phyloP scores from a whole-genome alignment of 1,140 invertebrate genomes.

The Helicoverpa zea region DNA sequence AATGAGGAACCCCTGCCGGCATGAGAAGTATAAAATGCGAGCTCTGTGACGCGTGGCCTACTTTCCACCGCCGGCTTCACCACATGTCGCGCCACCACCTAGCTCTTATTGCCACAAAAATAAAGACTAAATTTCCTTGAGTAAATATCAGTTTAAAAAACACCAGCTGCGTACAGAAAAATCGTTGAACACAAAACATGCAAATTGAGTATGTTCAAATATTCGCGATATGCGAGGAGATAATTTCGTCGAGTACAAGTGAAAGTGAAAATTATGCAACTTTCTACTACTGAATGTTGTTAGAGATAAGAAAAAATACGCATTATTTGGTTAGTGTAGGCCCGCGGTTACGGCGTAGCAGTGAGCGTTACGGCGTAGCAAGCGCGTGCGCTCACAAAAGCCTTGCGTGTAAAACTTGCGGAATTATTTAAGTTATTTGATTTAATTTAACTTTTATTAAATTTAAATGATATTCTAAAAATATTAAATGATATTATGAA shows the following conservation, averaged over 20 bases:
- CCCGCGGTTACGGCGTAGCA: constrained; percentile 21
- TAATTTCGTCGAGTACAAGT: constrained; percentile 75
- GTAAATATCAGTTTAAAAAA: constrained; percentile 51
- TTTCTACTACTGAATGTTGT: constrained; percentile 70
- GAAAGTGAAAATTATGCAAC: constrained; percentile 85
- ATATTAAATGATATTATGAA: too few relatives aligned
- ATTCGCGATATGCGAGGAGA: constrained; percentile 72
- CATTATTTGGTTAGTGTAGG: constrained; percentile 39
- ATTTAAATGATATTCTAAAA: not conserved
- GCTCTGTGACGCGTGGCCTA: constrained; percentile 80
- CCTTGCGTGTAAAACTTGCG: not conserved
- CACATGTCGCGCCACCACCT: constrained; percentile 73
- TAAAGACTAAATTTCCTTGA: constrained; percentile 68
- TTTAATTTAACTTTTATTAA: not conserved
- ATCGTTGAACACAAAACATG: constrained; percentile 72
- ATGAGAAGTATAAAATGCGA: constrained; percentile 79
- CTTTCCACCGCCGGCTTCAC: constrained; percentile 77
- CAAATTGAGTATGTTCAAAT: constrained; percentile 71
- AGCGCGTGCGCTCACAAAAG: constrained; percentile 9
- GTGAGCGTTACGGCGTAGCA: constrained; percentile 40
- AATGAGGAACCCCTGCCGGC: constrained; percentile 76
- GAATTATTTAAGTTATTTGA: not conserved
- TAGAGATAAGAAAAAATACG: constrained; percentile 50
- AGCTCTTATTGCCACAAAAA: constrained; percentile 62
- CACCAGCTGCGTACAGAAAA: constrained; percentile 64